phyloP scores from a whole-genome alignment of 2,797 vertebrate genomes.

The Gymnothorax javanicus region DNA sequence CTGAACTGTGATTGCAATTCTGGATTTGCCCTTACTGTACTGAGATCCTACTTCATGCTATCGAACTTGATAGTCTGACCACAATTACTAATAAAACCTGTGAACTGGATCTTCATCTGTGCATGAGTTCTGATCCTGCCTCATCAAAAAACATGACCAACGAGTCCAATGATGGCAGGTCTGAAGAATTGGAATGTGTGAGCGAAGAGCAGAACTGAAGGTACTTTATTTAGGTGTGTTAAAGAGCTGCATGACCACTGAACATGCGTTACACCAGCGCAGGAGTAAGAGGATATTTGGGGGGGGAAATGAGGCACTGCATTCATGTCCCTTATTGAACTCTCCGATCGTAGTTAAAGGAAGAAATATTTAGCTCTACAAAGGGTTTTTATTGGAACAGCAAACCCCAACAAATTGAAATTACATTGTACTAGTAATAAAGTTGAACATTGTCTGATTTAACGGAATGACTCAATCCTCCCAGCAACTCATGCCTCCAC shows the following conservation, averaged over 20 bases:
- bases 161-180: neutral
- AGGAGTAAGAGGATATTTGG: neutral
- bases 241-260: neutral
- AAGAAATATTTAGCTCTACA: fast-evolving
- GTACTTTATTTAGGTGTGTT: neutral
- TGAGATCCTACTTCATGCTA: no score
- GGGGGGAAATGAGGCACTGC: neutral
- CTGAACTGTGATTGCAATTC: no score
- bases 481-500: neutral
- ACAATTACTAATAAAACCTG: no score
- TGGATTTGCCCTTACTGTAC: no score
- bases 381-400: neutral
- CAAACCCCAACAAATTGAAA: neutral
- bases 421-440: neutral
- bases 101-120: no score
- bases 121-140: no score
- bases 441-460: neutral
- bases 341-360: neutral
- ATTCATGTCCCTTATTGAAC: neutral
- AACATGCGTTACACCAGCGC: neutral
- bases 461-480: neutral
- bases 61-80: no score
- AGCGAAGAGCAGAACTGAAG: neutral
- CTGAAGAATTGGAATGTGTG: neutral
- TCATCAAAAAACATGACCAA: no score